Evolutionary conservation across 2,888 invertebrate genomes (phyloP).

Genomic region (Dysmachus trigonus): DNA sequence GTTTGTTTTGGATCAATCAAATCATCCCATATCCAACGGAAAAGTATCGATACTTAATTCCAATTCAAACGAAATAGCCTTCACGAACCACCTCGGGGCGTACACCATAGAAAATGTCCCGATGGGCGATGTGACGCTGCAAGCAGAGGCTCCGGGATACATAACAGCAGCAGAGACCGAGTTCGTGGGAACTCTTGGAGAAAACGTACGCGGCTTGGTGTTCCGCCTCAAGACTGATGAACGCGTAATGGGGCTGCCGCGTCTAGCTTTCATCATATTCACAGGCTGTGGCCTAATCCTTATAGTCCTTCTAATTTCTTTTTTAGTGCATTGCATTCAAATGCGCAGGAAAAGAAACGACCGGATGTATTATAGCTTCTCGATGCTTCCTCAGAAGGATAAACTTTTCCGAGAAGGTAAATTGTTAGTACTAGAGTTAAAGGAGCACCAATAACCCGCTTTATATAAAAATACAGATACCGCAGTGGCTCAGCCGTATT

Average conservation of each 20-base stretch:
- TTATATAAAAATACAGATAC: slow-evolving; percentile 54
- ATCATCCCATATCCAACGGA: slow-evolving; percentile 69
- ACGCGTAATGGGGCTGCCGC: slow-evolving; percentile 77
- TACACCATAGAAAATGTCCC: slow-evolving; percentile 57
- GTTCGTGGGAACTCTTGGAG: slow-evolving; percentile 58
- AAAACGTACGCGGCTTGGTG: slow-evolving; percentile 69
- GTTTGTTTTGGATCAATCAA: slow-evolving; percentile 69
- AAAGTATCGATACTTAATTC: slow-evolving; percentile 65
- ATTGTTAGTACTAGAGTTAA: slow-evolving; percentile 51
- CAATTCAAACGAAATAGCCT: slow-evolving; percentile 59
- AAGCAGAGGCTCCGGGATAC: slow-evolving; percentile 71
- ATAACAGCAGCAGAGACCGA: slow-evolving; percentile 63
- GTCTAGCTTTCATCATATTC: slow-evolving; percentile 78
- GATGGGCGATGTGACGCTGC: slow-evolving; percentile 66
- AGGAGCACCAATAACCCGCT: background rate
- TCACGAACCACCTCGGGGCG: slow-evolving; percentile 58
- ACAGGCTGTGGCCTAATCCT: slow-evolving; percentile 68
- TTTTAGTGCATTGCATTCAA: slow-evolving; percentile 59
- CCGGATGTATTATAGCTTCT: slow-evolving; percentile 62
- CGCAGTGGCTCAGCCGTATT: slow-evolving; percentile 69
- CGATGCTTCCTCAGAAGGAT: slow-evolving; percentile 61
- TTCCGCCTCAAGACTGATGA: slow-evolving; percentile 75
- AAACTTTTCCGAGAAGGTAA: slow-evolving; percentile 60
- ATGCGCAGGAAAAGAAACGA: slow-evolving; percentile 53
- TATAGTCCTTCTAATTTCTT: slow-evolving; percentile 56